Conservation (phyloP, 2,113 vertebrate species). For the Scopus umbretta region DNA sequence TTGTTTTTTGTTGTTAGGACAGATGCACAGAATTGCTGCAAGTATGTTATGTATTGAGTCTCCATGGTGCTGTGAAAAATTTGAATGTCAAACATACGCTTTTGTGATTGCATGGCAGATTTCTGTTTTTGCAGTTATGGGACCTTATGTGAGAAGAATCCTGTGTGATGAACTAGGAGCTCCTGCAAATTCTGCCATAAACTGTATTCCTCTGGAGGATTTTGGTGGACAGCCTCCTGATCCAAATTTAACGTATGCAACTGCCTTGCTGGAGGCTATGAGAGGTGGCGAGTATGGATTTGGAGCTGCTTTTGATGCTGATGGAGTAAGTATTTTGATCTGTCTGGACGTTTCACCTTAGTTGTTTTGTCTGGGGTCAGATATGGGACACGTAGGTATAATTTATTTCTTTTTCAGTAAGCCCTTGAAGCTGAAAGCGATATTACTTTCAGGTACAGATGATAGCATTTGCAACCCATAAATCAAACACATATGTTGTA, state of each 20-base stretch:
- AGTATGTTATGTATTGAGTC: neutral
- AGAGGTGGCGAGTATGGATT: constrained; percentile 95
- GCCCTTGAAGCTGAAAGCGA: neutral
- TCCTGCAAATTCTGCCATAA: constrained; percentile 95
- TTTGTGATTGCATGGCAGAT: constrained; percentile 17
- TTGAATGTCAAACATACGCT: neutral
- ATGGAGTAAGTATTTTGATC: constrained; percentile 82
- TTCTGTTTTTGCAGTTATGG: constrained; percentile 84
- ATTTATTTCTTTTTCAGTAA: constrained; percentile 1
- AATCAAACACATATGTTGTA: neutral
- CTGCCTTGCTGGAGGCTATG: constrained; percentile 91
- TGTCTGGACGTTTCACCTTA: neutral
- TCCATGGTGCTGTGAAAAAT: neutral
- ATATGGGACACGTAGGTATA: neutral
- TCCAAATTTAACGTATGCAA: constrained; percentile 90
- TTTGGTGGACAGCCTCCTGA: constrained; percentile 94
- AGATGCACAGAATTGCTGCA: neutral
- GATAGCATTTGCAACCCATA: neutral
- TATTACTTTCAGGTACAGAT: neutral
- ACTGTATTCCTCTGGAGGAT: constrained; percentile 94
- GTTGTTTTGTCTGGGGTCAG: neutral
- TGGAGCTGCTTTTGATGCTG: constrained; percentile 96
- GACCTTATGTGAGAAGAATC: constrained; percentile 93
- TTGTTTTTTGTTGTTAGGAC: neutral
- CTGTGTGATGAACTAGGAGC: constrained; percentile 95